Percentiles rank a stretch among this genome's conserved stretches.
These are phyloP conservation scores for Thripadectes ignobilis DNA, from an alignment of 2,797 vertebrate species.

Conservation along the genomic window DNA sequence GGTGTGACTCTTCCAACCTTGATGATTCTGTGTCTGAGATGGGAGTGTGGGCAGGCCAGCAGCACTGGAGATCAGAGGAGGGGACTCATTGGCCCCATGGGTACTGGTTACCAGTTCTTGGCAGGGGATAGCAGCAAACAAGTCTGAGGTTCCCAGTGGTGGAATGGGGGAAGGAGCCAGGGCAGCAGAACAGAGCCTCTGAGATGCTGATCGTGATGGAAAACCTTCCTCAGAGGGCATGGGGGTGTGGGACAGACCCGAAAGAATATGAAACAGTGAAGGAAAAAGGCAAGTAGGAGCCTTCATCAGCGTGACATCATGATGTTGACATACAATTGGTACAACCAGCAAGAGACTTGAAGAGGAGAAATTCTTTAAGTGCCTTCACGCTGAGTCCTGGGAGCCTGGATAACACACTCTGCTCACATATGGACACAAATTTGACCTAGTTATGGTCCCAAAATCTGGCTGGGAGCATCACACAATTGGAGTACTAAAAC, in stretches of 20 bases:
- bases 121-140: not conserved
- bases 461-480: not conserved
- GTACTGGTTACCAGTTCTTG: not conserved
- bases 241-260: not conserved
- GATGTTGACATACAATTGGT: not conserved
- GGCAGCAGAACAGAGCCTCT: not conserved
- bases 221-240: not conserved
- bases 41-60: not conserved
- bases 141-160: rapidly evolving
- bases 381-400: not conserved
- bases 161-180: not conserved
- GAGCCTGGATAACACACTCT: not conserved
- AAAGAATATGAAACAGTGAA: not conserved
- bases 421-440: not conserved
- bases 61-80: not conserved
- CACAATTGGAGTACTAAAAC: not conserved
- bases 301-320: rapidly evolving
- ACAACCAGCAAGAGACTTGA: not conserved
- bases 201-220: not conserved
- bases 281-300: not conserved
- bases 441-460: not conserved
- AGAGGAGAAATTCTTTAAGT: not conserved
- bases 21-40: not conserved
- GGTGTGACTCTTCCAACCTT: not conserved
- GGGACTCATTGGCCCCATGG: too few relatives aligned